A percentile compares a stretch with the other conserved stretches of the same genome.
Conservation (phyloP, 2,113 vertebrate species). For the Pardalotus punctatus region DNA sequence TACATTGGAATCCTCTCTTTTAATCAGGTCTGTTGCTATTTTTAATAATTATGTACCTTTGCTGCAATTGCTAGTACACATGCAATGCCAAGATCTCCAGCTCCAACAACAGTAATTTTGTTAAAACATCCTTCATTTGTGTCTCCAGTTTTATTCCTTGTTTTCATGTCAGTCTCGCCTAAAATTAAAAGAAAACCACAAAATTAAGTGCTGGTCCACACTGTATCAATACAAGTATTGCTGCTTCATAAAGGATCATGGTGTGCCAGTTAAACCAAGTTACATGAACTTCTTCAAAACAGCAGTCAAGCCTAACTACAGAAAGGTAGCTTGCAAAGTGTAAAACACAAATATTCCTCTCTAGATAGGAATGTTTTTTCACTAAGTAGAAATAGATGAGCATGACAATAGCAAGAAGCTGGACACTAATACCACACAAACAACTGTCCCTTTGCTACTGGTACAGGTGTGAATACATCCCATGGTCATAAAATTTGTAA, state of each 20-base stretch:
- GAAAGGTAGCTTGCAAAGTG: not conserved
- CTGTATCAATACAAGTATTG: not conserved
- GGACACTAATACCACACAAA: not conserved
- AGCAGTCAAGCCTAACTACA: not conserved
- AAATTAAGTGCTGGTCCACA: not conserved
- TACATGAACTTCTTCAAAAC: not conserved
- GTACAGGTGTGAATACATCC: not conserved
- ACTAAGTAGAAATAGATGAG: not conserved
- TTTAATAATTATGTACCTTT: constrained; percentile 73
- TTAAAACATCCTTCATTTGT: constrained; percentile 50
- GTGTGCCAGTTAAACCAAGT: not conserved
- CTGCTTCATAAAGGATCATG: not conserved
- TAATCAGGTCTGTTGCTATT: not conserved
- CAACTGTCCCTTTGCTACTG: not conserved
- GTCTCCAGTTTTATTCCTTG: constrained; percentile 47
- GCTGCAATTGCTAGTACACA: constrained; percentile 87
- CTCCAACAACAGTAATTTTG: constrained; percentile 91
- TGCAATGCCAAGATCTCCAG: constrained; percentile 90
- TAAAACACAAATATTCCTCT: not conserved
- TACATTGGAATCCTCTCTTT: not conserved
- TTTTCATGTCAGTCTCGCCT: constrained; percentile 73
- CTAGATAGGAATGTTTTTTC: not conserved
- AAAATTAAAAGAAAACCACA: not conserved
- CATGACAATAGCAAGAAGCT: not conserved
- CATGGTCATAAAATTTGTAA: not conserved